phyloP scores from a whole-genome alignment of 2,797 vertebrate species.

The Myoxocephalus aenaeus region DNA sequence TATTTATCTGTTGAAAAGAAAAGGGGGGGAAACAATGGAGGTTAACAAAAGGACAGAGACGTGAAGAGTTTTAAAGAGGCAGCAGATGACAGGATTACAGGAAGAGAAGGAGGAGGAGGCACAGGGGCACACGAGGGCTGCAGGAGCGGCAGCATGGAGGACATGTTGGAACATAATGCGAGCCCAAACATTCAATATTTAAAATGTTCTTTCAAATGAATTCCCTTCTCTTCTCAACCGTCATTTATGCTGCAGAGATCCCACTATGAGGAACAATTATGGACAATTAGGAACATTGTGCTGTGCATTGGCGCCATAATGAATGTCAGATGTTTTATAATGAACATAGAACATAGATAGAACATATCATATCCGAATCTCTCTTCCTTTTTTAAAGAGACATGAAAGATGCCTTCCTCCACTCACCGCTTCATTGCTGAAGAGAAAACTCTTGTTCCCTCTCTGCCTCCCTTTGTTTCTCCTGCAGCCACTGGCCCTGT shows the following conservation, averaged over 20 bases:
- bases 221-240: neutral
- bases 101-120: neutral
- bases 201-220: neutral
- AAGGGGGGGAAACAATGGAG: neutral
- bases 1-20: slow-evolving; percentile 4
- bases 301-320: too few species aligned
- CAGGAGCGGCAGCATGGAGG: slow-evolving; percentile 4
- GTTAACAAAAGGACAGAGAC: neutral
- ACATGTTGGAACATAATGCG: slow-evolving; percentile 12
- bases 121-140: slow-evolving; percentile 1
- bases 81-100: slow-evolving; percentile 21
- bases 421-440: slow-evolving; percentile 17
- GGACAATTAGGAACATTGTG: neutral
- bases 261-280: neutral
- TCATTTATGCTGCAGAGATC: neutral
- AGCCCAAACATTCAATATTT: neutral
- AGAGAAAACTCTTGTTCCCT: slow-evolving; percentile 32
- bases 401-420: slow-evolving; percentile 27
- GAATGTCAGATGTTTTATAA: neutral
- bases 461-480: slow-evolving; percentile 29
- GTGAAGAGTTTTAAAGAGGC: slow-evolving; percentile 19
- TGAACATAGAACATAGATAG: neutral
- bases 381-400: neutral
- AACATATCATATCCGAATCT: neutral
- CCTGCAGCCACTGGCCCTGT: slow-evolving; percentile 51